Conservation (phyloP, 2,797 vertebrate species). For the Semotilus atromaculatus region DNA sequence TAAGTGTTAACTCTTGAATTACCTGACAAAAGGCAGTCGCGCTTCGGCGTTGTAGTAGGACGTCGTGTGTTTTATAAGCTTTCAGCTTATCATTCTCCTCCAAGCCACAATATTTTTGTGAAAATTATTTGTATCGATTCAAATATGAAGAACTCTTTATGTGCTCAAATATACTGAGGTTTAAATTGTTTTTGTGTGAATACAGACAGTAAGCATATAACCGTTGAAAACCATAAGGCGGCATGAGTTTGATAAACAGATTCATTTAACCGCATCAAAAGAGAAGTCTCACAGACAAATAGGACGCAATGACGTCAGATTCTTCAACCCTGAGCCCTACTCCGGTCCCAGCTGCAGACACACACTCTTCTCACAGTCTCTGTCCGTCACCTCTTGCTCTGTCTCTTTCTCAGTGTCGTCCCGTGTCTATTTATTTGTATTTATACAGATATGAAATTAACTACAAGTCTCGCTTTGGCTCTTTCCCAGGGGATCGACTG, state of each 20-base stretch:
- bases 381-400: conserved; percentile 49
- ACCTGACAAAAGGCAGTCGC: conserved; percentile 58
- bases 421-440: conserved; percentile 49
- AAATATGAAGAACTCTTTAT: background rate
- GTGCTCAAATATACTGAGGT: background rate
- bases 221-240: background rate
- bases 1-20: no score
- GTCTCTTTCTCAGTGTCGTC: conserved; percentile 41
- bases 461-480: conserved; percentile 36
- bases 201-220: background rate
- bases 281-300: conserved; percentile 45
- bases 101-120: background rate
- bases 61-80: conserved; percentile 1
- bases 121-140: background rate
- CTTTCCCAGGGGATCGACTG: conserved; percentile 46
- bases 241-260: conserved; percentile 24
- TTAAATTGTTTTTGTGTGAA: background rate
- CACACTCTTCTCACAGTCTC: conserved; percentile 75
- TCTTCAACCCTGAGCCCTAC: conserved; percentile 71
- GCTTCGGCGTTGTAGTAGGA: conserved; percentile 20
- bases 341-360: conserved; percentile 76
- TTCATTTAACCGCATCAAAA: conserved; percentile 56
- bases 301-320: conserved; percentile 71
- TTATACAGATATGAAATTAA: conserved; percentile 42
- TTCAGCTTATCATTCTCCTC: background rate